Base-by-base conservation (phyloP, 2,113 vertebrate genomes). In the Cavia aperea region DNA sequence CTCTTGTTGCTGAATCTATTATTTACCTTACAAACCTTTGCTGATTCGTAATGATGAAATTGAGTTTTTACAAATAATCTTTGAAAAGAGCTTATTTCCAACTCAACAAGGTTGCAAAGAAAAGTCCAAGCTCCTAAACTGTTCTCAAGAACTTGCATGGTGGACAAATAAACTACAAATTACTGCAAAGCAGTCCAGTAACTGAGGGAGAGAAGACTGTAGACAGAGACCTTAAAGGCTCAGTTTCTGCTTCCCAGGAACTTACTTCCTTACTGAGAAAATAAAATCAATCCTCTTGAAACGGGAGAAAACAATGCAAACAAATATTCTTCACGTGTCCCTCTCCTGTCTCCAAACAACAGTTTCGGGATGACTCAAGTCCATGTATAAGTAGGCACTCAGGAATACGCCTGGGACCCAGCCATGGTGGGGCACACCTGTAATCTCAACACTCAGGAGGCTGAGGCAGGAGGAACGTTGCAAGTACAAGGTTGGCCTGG, bases 1-100 rank as follows among this genome's bases (percentile, higher is more conserved):
- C 54, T 72, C 43, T 36, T 36, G 10, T 12, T 87, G 21, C 39
- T 63, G 23, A 49, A 13, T 24, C 12, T 81, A 26, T 10, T 31
- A 21, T 21, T 62, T 39, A 70, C 33, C 66, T 70, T 82, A 49
- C 3, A 79, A 90, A 89, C 36, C 51, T 88, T 75, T 31, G 83
- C 49, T 87, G 58, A 81, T 51, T 4, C 75, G 26, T n/a, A 56
- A 16, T 66, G 39, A 86, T 60, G 82, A 89, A 78, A 49, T 60
- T 62, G 86, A 60, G n/a, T 65, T 89, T 86, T 58, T 54, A 91
- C 68, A 93, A 94, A 86, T 62, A 86, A 85, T 85, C 66, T 91
- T 65, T 89, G 31, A 92, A 93, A 7, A 86, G 92, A 90, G 13
- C 43, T 92, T 56, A 81, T 82, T 62, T 87, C 77, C 62, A 83